Base-by-base conservation (phyloP, 2,113 vertebrate genomes). In the Eudyptes chrysolophus region DNA sequence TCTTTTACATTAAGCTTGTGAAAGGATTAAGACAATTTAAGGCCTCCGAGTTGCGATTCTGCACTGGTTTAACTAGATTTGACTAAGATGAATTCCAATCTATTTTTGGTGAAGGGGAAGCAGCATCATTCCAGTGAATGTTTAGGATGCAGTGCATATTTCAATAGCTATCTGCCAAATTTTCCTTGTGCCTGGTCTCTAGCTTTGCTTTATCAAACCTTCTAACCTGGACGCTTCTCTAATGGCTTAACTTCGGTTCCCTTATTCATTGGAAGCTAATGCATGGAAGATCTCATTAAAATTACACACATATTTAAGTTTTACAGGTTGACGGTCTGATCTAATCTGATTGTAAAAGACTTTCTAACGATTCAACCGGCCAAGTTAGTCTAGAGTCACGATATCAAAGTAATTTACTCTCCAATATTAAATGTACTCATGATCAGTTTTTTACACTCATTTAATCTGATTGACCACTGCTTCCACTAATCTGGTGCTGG, bases 321-420 rank as follows among this genome's bases (percentile, higher is more conserved):
- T 54, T 44, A 74, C 12, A 52, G 40, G 27, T 9, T 0, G 1
- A 11, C 19, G 16, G 21, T 21, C 75, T 51, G 34, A 16, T 13
- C 22, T 26, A 30, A 65, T 11, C 11, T 19, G 30, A 68, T 10
- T 2, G 1, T 21, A 27, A 21, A 40, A 27, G 13, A 32, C 13
- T 4, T 38, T 38, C 10, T 62, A 1, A 52, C n/a, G 26, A 44
- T 58, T 61, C 60, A 61, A 17, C 13, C 10, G 6, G 49, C 36
- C 6, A 36, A 13, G 4, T 20, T 25, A 36, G 14, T 14, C 22
- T 26, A 12, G 6, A 26, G 7, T 66, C 12, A 42, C 0, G 0
- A 11, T 7, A 78, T 3, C 10, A 2, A 32, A 19, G 12, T 36
- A 5, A n/a, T 42, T 71, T 32, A 64, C 48, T 17, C 25, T 58